These are phyloP conservation scores for Silurus asotus DNA, from an alignment of 2,113 vertebrate species.

Conservation along the genomic window DNA sequence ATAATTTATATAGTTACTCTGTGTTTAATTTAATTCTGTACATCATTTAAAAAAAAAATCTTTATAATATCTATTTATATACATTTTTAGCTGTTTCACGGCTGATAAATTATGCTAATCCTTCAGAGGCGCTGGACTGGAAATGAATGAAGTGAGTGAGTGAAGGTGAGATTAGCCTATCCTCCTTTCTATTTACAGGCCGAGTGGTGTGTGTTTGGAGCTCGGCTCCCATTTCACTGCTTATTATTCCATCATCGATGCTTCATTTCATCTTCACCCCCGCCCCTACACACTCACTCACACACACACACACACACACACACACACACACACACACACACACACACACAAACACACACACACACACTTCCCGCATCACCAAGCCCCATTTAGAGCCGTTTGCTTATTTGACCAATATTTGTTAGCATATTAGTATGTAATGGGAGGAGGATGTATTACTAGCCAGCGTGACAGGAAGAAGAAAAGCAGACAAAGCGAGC, in stretches of 20 bases:
- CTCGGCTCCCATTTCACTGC: constrained; percentile 73
- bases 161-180: constrained; percentile 82
- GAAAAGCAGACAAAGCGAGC: neutral
- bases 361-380: constrained; percentile 49
- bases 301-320: constrained; percentile 37
- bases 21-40: neutral
- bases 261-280: constrained; percentile 72
- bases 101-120: constrained; percentile 91
- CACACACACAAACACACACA: constrained; percentile 37
- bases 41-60: neutral
- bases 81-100: constrained; percentile 70
- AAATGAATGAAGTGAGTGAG: constrained; percentile 88
- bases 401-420: constrained; percentile 66
- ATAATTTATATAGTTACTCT: constrained; percentile 25
- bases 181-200: constrained; percentile 82
- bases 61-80: neutral
- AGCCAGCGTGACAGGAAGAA: constrained; percentile 22
- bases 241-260: constrained; percentile 78
- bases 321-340: constrained; percentile 56
- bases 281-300: constrained; percentile 60
- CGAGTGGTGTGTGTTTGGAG: constrained; percentile 72
- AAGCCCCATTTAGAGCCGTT: constrained; percentile 69
- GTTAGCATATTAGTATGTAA: constrained; percentile 66
- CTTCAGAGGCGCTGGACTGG: constrained; percentile 86
- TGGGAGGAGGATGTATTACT: constrained; percentile 48